Conservation (phyloP, 1,140 invertebrate genomes). For the roundworm (Caenorhabditis elegans) region WBcel235 BX284606.5:10647501-10648000, state of each 20-base stretch:
- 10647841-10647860: no score
- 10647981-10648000: slow-evolving; percentile 4
- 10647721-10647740: slow-evolving; percentile 27
- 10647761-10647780: neutral
- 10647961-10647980: neutral
- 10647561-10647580: neutral
- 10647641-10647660: slow-evolving; percentile 30
- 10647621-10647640: slow-evolving; percentile 31
- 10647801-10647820: neutral
- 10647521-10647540: no score
- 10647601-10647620: neutral
- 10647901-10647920: neutral
- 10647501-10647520: no score
- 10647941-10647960: neutral
- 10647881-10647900: slow-evolving; percentile 12
- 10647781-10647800: neutral
- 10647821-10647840: no score
- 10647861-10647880: neutral
- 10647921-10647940: slow-evolving; percentile 14
- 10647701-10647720: slow-evolving; percentile 31
- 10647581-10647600: neutral
- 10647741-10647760: neutral
- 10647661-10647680: slow-evolving; percentile 25
- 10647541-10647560: no score
- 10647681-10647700: slow-evolving; percentile 13